Conservation (phyloP, 1,140 invertebrate species). For the Drepana arcuata region DNA sequence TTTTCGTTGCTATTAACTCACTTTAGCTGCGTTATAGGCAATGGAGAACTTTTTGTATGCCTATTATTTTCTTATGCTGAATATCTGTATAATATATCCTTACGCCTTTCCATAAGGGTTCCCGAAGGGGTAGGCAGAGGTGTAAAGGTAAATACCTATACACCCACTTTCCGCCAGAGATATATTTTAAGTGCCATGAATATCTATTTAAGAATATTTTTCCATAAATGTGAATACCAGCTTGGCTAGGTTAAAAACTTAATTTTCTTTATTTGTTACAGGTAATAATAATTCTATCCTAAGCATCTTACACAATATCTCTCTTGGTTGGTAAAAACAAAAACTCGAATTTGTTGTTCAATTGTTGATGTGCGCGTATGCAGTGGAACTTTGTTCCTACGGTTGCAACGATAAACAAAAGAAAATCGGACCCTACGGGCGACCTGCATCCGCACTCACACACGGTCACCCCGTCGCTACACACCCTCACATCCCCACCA, state of each 20-base stretch:
- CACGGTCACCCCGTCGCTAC: slow-evolving; percentile 13
- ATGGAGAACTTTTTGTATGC: neutral
- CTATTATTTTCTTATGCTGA: neutral
- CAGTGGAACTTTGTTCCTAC: neutral
- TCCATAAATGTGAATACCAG: neutral
- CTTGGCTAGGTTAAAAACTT: neutral
- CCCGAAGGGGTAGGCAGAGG: too few relatives aligned
- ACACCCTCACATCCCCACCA: slow-evolving; percentile 5
- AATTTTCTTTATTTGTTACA: too few relatives aligned
- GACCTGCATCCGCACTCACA: slow-evolving; percentile 14
- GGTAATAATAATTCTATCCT: too few relatives aligned
- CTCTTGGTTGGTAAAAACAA: neutral
- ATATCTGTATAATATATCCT: neutral
- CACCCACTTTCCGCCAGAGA: too few relatives aligned
- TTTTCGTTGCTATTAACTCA: too few relatives aligned
- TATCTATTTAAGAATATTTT: neutral
- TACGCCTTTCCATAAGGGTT: neutral
- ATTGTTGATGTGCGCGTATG: too few relatives aligned
- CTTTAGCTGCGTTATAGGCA: too few relatives aligned
- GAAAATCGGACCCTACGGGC: slow-evolving; percentile 30
- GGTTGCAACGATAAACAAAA: slow-evolving; percentile 41
- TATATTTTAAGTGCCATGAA: neutral
- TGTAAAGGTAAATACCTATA: too few relatives aligned
- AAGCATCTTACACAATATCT: neutral
- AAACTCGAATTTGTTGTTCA: too few relatives aligned